These are phyloP conservation scores for Atta colombica DNA, from an alignment of 1,140 invertebrate species.

Conservation along the genomic window DNA sequence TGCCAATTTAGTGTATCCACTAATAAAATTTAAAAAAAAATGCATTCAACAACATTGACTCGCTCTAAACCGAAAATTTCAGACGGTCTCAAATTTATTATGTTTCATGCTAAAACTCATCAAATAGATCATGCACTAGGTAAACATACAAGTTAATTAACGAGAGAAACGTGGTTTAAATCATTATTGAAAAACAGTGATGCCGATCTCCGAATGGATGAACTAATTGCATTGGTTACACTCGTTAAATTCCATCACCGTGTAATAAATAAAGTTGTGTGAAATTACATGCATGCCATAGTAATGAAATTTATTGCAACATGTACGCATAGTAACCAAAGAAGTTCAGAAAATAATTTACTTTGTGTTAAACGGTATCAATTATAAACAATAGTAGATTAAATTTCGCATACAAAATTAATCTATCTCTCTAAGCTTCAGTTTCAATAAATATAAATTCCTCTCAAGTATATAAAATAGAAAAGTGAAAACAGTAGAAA, in stretches of 20 bases:
- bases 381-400: slow-evolving; percentile 17
- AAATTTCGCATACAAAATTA: slow-evolving; percentile 5
- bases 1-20: slow-evolving; percentile 49
- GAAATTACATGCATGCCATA: slow-evolving; percentile 33
- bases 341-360: slow-evolving; percentile 30
- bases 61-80: slow-evolving; percentile 22
- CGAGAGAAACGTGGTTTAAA: slow-evolving; percentile 50
- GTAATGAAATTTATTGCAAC: slow-evolving; percentile 47
- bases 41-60: background rate
- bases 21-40: slow-evolving; percentile 43
- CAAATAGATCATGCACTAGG: background rate
- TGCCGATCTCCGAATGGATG: background rate
- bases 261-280: slow-evolving; percentile 41
- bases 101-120: background rate
- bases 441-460: too few relatives aligned
- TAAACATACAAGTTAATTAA: slow-evolving; percentile 64
- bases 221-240: slow-evolving; percentile 66
- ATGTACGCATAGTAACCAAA: slow-evolving; percentile 5
- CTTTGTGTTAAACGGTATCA: background rate
- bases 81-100: background rate
- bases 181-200: slow-evolving; percentile 67
- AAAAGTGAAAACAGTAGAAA: background rate
- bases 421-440: background rate
- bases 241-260: slow-evolving; percentile 50
- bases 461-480: background rate